Percentiles rank a stretch among this genome's conserved stretches.
Evolutionary conservation across 1,140 invertebrate species (phyloP).

Genomic region (Probaryconus sp.): DNA sequence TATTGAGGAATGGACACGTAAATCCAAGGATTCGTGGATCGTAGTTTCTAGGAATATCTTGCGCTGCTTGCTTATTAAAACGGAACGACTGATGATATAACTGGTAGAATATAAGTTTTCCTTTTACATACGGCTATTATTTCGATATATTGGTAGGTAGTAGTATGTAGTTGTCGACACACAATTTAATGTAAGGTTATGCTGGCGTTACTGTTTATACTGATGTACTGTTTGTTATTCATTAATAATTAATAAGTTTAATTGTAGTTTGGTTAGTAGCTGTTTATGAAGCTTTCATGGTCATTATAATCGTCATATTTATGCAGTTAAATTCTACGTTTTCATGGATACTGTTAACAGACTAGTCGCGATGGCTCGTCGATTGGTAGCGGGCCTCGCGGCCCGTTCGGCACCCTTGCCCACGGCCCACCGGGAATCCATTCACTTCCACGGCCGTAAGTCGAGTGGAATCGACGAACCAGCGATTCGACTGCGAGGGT

Average conservation of each 20-base stretch:
- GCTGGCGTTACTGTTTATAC: constrained; percentile 79
- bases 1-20: constrained; percentile 59
- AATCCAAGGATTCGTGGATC: constrained; percentile 55
- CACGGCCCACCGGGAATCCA: too few relatives aligned
- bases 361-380: constrained; percentile 38
- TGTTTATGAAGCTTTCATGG: constrained; percentile 76
- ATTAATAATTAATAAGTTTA: constrained; percentile 80
- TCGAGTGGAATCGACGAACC: constrained; percentile 55
- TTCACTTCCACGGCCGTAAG: constrained; percentile 1
- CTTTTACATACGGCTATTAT: constrained; percentile 80
- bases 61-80: constrained; percentile 78
- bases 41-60: constrained; percentile 71
- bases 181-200: constrained; percentile 78
- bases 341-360: constrained; percentile 66
- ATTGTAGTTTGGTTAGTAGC: constrained; percentile 79
- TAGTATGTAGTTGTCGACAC: constrained; percentile 80
- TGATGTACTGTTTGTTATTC: constrained; percentile 79
- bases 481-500: constrained; percentile 61
- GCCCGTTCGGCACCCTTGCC: constrained; percentile 5
- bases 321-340: constrained; percentile 78
- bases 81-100: constrained; percentile 78
- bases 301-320: constrained; percentile 74
- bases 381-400: constrained; percentile 24
- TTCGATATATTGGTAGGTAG: constrained; percentile 79
- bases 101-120: constrained; percentile 79